phyloP scores from a whole-genome alignment of 1,140 invertebrate genomes.

The Eciton burchellii region DNA sequence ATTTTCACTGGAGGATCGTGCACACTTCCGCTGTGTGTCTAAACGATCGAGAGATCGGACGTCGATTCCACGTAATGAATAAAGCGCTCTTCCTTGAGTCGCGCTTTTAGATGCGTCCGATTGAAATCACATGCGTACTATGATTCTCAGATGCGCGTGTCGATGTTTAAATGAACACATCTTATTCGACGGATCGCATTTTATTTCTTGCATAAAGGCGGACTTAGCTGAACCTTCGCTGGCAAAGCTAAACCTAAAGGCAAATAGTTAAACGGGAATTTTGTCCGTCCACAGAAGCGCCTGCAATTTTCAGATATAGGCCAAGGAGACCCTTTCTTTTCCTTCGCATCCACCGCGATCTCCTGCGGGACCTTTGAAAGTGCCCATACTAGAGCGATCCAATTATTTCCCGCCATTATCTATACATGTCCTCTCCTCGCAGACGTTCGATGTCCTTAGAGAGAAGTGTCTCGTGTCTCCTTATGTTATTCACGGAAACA shows the following conservation, averaged over 20 bases:
- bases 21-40: not conserved
- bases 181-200: too few relatives aligned
- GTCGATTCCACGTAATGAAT: slow-evolving; percentile 9
- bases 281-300: not conserved
- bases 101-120: not conserved
- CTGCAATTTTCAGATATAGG: slow-evolving; percentile 57
- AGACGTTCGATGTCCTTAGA: slow-evolving; percentile 42
- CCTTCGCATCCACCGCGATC: slow-evolving; percentile 42
- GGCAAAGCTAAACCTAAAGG: too few relatives aligned
- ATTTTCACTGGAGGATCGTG: slow-evolving; percentile 2
- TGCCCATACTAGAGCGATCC: slow-evolving; percentile 57
- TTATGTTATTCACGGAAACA: slow-evolving; percentile 29
- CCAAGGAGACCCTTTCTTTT: slow-evolving; percentile 46
- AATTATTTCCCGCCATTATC: slow-evolving; percentile 69
- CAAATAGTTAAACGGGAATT: not conserved
- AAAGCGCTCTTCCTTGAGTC: not conserved
- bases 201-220: too few relatives aligned
- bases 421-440: slow-evolving; percentile 31
- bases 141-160: not conserved
- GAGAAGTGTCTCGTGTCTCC: slow-evolving; percentile 32
- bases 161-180: not conserved
- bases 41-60: slow-evolving; percentile 2
- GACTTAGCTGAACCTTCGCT: not conserved
- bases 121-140: not conserved
- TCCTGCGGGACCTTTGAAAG: slow-evolving; percentile 57